A percentile compares a stretch with the other conserved stretches of the same genome.
These are phyloP conservation scores for Trissonchulus latispiculum DNA, from an alignment of 2,888 invertebrate species.

Conservation along the genomic window DNA sequence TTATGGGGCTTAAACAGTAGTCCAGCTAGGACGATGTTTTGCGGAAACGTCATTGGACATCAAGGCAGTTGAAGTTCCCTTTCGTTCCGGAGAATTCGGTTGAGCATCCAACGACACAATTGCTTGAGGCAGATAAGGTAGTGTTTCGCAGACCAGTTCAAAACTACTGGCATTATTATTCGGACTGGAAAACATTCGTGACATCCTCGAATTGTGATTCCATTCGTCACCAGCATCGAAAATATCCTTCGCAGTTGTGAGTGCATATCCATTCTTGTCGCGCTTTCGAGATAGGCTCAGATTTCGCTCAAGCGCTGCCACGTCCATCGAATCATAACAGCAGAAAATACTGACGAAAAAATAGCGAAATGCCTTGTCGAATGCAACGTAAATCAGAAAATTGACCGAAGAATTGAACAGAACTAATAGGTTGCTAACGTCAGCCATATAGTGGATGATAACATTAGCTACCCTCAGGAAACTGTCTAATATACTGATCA, in stretches of 20 bases:
- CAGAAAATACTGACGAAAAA: background rate
- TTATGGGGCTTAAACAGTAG: too few species aligned
- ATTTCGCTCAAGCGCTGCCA: background rate
- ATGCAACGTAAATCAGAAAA: slow-evolving; percentile 40
- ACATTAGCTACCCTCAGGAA: slow-evolving; percentile 11
- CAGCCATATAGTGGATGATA: slow-evolving; percentile 26
- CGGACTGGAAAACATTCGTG: background rate
- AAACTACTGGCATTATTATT: background rate
- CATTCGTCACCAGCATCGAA: background rate
- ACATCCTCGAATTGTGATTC: background rate
- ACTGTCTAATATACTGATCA: slow-evolving; percentile 22
- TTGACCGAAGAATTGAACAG: slow-evolving; percentile 42
- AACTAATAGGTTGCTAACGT: slow-evolving; percentile 43
- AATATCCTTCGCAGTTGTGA: background rate
- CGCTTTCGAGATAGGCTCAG: background rate
- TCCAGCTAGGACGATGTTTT: too few species aligned
- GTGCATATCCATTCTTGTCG: background rate
- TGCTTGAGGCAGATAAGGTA: background rate
- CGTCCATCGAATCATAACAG: background rate
- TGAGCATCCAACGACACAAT: background rate
- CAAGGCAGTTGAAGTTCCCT: too few species aligned
- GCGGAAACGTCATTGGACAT: too few species aligned
- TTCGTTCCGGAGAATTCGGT: too few species aligned
- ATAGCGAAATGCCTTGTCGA: slow-evolving; percentile 25
- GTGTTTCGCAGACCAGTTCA: background rate